phyloP scores from a whole-genome alignment of 92 coral and sea anemone genomes.

The Phenganax stokvisi region DNA sequence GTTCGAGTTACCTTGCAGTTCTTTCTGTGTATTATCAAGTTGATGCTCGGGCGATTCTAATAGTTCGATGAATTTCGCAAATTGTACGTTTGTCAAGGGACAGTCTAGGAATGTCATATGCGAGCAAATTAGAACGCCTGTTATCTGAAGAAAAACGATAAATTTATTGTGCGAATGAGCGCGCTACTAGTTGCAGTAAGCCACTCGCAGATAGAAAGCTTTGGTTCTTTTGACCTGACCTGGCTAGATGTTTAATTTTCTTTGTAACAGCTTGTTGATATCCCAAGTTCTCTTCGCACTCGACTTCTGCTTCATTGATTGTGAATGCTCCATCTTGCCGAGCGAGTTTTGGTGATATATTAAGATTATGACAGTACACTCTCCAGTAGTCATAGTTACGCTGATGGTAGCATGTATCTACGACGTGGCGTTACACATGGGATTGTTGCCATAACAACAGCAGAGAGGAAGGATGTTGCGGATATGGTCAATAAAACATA shows the following conservation, averaged over 20 bases:
- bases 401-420: conserved; percentile 22
- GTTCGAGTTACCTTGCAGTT: too few relatives aligned
- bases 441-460: conserved; percentile 26
- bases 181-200: too few relatives aligned
- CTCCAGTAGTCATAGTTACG: conserved; percentile 34
- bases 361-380: conserved; percentile 17
- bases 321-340: conserved; percentile 8
- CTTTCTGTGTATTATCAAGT: too few relatives aligned
- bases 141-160: too few relatives aligned
- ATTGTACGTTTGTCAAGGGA: too few relatives aligned
- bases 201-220: too few relatives aligned
- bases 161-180: too few relatives aligned
- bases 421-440: conserved; percentile 34
- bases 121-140: too few relatives aligned
- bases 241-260: background rate
- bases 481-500: conserved; percentile 24
- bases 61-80: too few relatives aligned
- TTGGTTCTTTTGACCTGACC: too few relatives aligned
- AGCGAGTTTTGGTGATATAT: background rate
- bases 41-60: too few relatives aligned
- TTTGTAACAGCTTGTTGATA: background rate
- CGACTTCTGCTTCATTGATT: background rate
- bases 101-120: too few relatives aligned
- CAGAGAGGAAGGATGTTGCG: background rate
- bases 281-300: conserved; percentile 10